A percentile compares a stretch with the other conserved stretches of the same genome.
Conservation (phyloP, 1,140 invertebrate genomes). For the Drosophila tristis region DNA sequence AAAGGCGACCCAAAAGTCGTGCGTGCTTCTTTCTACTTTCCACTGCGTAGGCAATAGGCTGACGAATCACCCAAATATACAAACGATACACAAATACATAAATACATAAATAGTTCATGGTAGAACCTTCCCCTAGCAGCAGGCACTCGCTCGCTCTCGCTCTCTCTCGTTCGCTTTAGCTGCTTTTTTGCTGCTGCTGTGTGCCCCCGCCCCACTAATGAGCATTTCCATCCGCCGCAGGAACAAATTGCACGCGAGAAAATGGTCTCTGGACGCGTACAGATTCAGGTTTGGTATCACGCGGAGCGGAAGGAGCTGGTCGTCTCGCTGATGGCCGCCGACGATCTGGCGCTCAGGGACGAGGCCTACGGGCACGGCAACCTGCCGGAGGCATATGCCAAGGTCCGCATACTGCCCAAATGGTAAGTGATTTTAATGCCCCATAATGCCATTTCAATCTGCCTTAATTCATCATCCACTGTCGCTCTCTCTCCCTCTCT, state of each 20-base stretch:
- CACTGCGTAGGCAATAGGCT: slow-evolving; percentile 30
- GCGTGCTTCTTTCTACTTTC: slow-evolving; percentile 13
- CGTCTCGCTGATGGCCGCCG: slow-evolving; percentile 92
- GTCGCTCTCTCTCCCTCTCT: background rate
- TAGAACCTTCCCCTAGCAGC: slow-evolving; percentile 5
- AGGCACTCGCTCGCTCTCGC: slow-evolving; percentile 12
- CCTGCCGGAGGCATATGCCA: slow-evolving; percentile 92
- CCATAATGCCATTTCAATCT: background rate
- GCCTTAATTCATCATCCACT: background rate
- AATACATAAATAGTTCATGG: slow-evolving; percentile 10
- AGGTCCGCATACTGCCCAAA: slow-evolving; percentile 90
- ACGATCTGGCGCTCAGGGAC: slow-evolving; percentile 91
- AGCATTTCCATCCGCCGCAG: slow-evolving; percentile 76
- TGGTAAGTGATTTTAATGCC: slow-evolving; percentile 86
- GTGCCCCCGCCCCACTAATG: slow-evolving; percentile 32
- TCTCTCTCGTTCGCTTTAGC: background rate
- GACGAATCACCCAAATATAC: slow-evolving; percentile 17
- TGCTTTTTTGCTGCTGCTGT: background rate
- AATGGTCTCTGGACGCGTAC: slow-evolving; percentile 90
- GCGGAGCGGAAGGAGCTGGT: slow-evolving; percentile 91
- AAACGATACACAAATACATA: slow-evolving; percentile 1
- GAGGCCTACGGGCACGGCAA: slow-evolving; percentile 90
- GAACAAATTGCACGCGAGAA: slow-evolving; percentile 91
- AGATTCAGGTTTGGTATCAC: slow-evolving; percentile 94
- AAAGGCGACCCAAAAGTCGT: slow-evolving; percentile 4